Evolutionary conservation across 2,113 vertebrate genomes (phyloP), one percentile per base, ranked within the genome.

Genomic region (Cavia porcellus): DNA sequence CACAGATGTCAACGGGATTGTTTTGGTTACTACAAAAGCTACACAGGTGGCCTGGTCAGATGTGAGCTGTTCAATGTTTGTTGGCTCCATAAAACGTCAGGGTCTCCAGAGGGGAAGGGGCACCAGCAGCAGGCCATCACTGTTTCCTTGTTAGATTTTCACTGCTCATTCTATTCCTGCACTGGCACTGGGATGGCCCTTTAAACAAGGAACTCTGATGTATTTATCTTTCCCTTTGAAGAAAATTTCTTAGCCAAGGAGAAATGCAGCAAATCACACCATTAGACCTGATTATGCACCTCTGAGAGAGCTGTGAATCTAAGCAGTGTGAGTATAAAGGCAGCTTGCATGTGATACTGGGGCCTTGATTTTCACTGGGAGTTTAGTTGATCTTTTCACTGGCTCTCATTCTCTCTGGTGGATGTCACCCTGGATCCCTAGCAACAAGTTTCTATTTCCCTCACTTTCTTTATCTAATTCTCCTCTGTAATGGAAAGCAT

Each of bases 111-210:
- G 2, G 42, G 9, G n/a, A 75, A 50, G 55, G 28, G 81, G 38
- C 12, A 0, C 45, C 7, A 9, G 47, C 1, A 32, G 55, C 50
- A 32, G 28, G 9, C 2, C 5, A 1, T 4, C 55, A 0, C 12
- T 15, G 42, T 72, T 86, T 75, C 32, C 75, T 30, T 45, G n/a
- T 32, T 61, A 14, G 15, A 32, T 45, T 79, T 38, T 75, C 13
- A 4, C 61, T 52, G 2, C 38, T 70, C 61, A 52, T 72, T 42
- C 25, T 70, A 47, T 7, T 14, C 28, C 45, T 28, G 42, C 42
- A 68, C 47, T 90, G 50, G 25, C 79, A 80, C n/a, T 32, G 64
- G 0, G 9, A 75, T n/a, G 10, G 25, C 42, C 42, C 38, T 93
- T 32, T 75, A 62, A 35, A 68, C 55, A 25, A 35, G 32, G 1